These are phyloP conservation scores for Bucorvus abyssinicus DNA, from an alignment of 2,797 vertebrate genomes.

Conservation along the genomic window DNA sequence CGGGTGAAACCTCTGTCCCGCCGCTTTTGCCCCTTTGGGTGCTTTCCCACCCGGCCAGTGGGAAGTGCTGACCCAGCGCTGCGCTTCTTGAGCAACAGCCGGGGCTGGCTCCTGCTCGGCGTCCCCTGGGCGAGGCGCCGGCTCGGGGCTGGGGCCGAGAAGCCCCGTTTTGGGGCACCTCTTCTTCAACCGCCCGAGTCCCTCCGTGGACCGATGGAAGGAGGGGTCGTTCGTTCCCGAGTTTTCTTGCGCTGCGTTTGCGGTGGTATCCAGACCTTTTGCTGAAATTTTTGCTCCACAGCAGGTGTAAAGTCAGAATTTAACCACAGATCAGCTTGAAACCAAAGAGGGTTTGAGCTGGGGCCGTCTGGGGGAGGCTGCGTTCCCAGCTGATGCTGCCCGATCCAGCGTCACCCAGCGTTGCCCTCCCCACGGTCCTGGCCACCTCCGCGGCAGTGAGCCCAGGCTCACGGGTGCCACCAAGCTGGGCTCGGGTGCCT, in stretches of 20 bases:
- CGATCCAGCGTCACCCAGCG: fast-evolving
- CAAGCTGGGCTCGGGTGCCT: background rate
- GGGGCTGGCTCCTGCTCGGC: fast-evolving
- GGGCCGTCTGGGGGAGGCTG: fast-evolving
- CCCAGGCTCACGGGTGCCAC: background rate
- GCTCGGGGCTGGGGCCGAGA: background rate
- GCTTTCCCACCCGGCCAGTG: fast-evolving
- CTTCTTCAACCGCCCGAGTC: background rate
- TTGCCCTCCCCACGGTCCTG: background rate
- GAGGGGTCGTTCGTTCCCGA: fast-evolving
- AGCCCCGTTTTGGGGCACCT: no score
- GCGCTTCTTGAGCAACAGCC: background rate
- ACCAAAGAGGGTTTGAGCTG: background rate
- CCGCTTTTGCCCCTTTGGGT: background rate
- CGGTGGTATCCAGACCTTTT: fast-evolving
- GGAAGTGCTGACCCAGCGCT: background rate
- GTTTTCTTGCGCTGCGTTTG: fast-evolving
- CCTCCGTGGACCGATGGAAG: fast-evolving
- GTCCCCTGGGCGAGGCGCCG: fast-evolving
- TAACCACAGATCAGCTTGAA: background rate
- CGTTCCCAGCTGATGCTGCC: fast-evolving
- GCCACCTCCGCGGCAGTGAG: fast-evolving
- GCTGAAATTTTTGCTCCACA: background rate
- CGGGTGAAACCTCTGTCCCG: background rate
- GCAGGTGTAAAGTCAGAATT: background rate